Evolutionary conservation across 2,113 vertebrate genomes (phyloP), one percentile per base, ranked within the genome.

Genomic region (Myotis brandtii): DNA sequence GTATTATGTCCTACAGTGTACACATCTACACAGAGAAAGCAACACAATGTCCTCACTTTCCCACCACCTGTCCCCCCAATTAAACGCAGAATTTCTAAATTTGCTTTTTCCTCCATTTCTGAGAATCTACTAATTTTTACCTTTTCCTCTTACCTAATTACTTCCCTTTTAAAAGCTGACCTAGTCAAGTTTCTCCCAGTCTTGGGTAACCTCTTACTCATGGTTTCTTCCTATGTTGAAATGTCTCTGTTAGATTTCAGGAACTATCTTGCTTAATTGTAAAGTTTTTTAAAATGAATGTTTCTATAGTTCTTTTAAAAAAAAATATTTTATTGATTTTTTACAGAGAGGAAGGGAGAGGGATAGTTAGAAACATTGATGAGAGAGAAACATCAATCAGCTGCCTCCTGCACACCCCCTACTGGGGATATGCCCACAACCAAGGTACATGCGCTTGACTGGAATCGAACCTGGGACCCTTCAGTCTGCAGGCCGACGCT

Each of bases 201-300:
- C 56, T 90, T 86, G 12, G 16, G 14, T 43, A 86, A 86, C 30
- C 27, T n/a, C n/a, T 83, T 95, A 95, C 48, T 72, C 62, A 64
- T 14, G 62, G 30, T 86, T 87, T 97, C 52, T 91, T 88, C 17
- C 11, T 73, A 21, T 73, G 67, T 52, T 54, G 18, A 73, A 86
- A 86, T 32, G 20, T 83, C 52, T 64, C 23, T 16, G n/a, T 92
- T 84, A 67, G 5, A 56, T 84, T 64, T 88, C 1, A 59, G 21
- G 40, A 52, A 48, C 37, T 76, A 23, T 72, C 34, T 59, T 66
- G 43, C 59, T 56, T 85, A 97, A 87, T 6, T 16, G 30, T 27
- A n/a, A 46, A 75, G 20, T 32, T 59, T 30, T 86, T 80, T 48
- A 4, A 52, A 77, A 25, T 32, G 77, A 66, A 11, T 81, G 27